These are phyloP conservation scores for Entomobrya multifasciata DNA, from an alignment of 2,888 invertebrate species.

Conservation along the genomic window DNA sequence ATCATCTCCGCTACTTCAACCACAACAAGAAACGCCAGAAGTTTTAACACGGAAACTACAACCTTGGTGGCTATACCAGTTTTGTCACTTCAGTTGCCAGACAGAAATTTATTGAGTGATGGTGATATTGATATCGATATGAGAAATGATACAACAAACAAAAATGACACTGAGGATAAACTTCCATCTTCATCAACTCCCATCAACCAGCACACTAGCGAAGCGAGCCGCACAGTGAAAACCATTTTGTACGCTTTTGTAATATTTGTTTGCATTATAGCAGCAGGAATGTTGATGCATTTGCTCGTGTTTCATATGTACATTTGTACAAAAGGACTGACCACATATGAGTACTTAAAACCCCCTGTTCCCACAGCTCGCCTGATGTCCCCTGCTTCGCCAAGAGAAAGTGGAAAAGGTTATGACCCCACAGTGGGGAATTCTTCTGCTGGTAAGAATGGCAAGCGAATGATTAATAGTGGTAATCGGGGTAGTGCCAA, in stretches of 20 bases:
- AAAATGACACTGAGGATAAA: not conserved
- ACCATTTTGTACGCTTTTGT: constrained; percentile 84
- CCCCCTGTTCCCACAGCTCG: constrained; percentile 65
- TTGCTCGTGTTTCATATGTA: constrained; percentile 94
- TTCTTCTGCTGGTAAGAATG: constrained; percentile 21
- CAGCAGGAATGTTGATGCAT: constrained; percentile 89
- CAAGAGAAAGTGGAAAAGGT: constrained; percentile 40
- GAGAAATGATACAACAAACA: not conserved
- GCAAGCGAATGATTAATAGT: not conserved
- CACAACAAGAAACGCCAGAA: not conserved
- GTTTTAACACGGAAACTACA: not conserved
- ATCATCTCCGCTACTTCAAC: not conserved
- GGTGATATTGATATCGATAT: not conserved
- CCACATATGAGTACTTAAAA: constrained; percentile 94
- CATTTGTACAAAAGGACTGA: constrained; percentile 90
- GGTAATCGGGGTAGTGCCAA: not conserved
- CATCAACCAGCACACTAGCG: too few species aligned
- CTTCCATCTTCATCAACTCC: constrained; percentile 9
- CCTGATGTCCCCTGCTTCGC: constrained; percentile 17
- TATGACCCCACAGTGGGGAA: constrained; percentile 8
- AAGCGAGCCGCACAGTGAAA: constrained; percentile 73
- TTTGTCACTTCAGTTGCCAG: not conserved
- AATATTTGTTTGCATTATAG: constrained; percentile 87
- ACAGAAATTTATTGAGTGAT: constrained; percentile 14
- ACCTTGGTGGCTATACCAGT: not conserved